Evolutionary conservation across 2,888 invertebrate genomes (phyloP).

Genomic region (Anorthoa munda): DNA sequence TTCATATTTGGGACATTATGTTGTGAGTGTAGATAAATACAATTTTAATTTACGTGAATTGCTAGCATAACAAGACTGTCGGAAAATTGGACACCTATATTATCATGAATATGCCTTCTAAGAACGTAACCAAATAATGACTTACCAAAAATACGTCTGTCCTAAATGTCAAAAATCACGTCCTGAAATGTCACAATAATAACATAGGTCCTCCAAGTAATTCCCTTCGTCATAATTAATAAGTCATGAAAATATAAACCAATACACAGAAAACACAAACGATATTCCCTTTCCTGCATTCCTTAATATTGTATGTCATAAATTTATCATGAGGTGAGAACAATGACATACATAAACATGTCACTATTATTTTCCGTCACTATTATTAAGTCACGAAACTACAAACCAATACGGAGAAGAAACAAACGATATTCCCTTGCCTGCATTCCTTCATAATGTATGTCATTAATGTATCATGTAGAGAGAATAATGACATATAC

Average conservation of each 20-base stretch:
- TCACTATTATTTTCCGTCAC: constrained; percentile 18
- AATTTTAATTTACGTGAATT: not conserved
- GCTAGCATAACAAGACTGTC: not conserved
- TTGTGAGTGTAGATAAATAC: no score
- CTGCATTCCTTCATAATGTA: not conserved
- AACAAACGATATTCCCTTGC: not conserved
- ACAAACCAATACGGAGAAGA: not conserved
- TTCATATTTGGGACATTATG: no score
- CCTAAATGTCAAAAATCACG: constrained; percentile 3
- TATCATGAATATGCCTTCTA: constrained; percentile 19
- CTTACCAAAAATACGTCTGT: not conserved
- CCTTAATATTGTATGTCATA: constrained; percentile 4
- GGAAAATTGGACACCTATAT: not conserved
- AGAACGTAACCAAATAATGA: constrained; percentile 4
- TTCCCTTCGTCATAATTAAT: constrained; percentile 10
- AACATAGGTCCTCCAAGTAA: constrained; percentile 1
- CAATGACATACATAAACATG: constrained; percentile 7
- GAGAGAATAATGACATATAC: not conserved
- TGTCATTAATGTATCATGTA: constrained; percentile 6
- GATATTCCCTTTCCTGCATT: not conserved
- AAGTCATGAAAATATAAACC: constrained; percentile 4
- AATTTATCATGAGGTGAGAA: not conserved
- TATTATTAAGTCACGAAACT: constrained; percentile 34
- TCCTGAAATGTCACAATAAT: constrained; percentile 9
- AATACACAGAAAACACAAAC: not conserved